Evolutionary conservation across 2,888 invertebrate genomes (phyloP).

Genomic region (Drosophila tanythrix): DNA sequence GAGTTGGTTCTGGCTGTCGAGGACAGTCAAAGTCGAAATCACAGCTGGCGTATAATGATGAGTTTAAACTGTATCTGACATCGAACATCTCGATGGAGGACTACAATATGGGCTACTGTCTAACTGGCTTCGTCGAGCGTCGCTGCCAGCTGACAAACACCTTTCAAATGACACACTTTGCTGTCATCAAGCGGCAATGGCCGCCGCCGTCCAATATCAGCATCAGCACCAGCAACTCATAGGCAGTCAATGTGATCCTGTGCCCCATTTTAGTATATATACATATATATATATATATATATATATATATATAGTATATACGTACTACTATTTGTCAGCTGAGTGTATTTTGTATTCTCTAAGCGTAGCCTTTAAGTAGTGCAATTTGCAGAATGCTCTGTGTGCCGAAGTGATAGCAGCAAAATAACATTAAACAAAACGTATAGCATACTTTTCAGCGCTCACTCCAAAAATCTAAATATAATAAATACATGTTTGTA

Average conservation of each 20-base stretch:
- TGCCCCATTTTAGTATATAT: neutral
- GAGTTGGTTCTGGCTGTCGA: conserved; percentile 15
- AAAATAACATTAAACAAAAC: conserved; percentile 9
- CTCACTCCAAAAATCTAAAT: neutral
- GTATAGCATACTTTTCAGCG: conserved; percentile 54
- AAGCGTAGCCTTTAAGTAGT: conserved; percentile 52
- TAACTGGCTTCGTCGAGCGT: conserved; percentile 93
- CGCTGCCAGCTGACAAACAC: conserved; percentile 91
- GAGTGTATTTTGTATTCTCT: conserved; percentile 50
- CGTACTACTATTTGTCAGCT: conserved; percentile 30
- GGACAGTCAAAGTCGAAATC: conserved; percentile 56
- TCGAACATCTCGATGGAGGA: conserved; percentile 94
- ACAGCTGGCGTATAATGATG: conserved; percentile 81
- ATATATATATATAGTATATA: conserved; percentile 13
- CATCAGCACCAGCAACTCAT: conserved; percentile 60
- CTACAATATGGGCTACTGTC: conserved; percentile 95
- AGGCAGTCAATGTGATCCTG: conserved; percentile 41
- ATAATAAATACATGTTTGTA: neutral
- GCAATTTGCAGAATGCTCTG: conserved; percentile 43
- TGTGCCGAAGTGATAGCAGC: conserved; percentile 44
- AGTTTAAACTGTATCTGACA: conserved; percentile 93
- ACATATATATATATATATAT: neutral
- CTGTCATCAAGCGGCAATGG: conserved; percentile 91
- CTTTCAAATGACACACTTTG: conserved; percentile 94
- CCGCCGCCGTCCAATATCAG: conserved; percentile 83